Percentiles rank a stretch among this genome's conserved stretches.
These are phyloP conservation scores for Sinosuthora webbiana DNA, from an alignment of 2,113 vertebrate genomes.

Conservation along the genomic window DNA sequence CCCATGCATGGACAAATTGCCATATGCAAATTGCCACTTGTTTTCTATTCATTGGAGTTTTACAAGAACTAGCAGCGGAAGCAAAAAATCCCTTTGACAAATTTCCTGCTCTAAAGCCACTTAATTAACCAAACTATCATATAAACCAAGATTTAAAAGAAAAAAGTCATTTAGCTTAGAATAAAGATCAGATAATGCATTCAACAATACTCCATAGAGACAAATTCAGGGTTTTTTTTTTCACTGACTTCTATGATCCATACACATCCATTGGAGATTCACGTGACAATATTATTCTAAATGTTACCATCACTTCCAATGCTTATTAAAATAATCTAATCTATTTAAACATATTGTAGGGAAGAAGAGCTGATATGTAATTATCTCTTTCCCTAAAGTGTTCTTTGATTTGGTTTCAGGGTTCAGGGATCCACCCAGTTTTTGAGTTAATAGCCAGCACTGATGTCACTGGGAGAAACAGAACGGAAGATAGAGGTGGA, in stretches of 20 bases:
- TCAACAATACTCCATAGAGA: not conserved
- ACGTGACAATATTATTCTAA: not conserved
- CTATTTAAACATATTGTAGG: constrained; percentile 44
- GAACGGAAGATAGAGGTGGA: constrained; percentile 47
- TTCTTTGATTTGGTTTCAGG: constrained; percentile 49
- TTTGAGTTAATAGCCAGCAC: constrained; percentile 28
- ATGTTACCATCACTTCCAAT: not conserved
- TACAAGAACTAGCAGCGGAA: not conserved
- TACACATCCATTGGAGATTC: not conserved
- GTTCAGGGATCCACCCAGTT: constrained; percentile 42
- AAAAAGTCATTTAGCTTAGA: not conserved
- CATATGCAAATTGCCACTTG: not conserved
- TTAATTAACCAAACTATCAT: not conserved
- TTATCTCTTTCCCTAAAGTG: constrained; percentile 42
- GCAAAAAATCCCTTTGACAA: not conserved
- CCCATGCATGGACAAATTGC: not conserved
- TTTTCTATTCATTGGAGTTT: not conserved
- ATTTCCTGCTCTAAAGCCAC: not conserved
- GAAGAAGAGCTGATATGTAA: constrained; percentile 6
- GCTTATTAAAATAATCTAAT: constrained; percentile 57
- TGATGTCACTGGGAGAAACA: constrained; percentile 50
- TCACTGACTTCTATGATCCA: not conserved
- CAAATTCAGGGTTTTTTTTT: not conserved
- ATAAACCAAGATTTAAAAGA: not conserved
- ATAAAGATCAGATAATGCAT: not conserved